Percentiles rank a stretch among this genome's conserved stretches.
These are phyloP conservation scores for Podotricha telesiphe DNA, from an alignment of 2,888 invertebrate genomes.

Conservation along the genomic window DNA sequence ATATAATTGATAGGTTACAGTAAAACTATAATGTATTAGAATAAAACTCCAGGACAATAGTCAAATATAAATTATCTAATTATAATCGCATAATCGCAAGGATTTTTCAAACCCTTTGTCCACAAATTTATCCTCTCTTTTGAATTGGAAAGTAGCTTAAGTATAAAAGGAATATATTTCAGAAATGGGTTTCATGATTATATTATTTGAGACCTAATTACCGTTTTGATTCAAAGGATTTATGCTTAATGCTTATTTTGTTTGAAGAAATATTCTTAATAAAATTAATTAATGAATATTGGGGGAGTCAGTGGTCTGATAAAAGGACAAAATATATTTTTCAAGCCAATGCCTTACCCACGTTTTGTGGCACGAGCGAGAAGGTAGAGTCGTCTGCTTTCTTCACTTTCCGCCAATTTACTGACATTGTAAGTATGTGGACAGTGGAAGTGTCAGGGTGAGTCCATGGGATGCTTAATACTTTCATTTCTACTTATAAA, in stretches of 20 bases:
- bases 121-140: neutral
- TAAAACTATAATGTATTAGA: too few relatives aligned
- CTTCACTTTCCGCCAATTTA: too few relatives aligned
- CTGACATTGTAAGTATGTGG: too few relatives aligned
- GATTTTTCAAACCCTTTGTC: slow-evolving; percentile 2
- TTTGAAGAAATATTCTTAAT: neutral
- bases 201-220: slow-evolving; percentile 37
- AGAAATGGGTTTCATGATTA: slow-evolving; percentile 26
- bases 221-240: slow-evolving; percentile 22
- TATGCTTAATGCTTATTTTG: neutral
- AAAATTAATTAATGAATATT: too few relatives aligned
- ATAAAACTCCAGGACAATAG: neutral
- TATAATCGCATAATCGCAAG: neutral
- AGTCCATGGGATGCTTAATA: too few relatives aligned
- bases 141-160: slow-evolving; percentile 21
- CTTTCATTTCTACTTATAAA: too few relatives aligned
- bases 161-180: slow-evolving; percentile 37
- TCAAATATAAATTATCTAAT: slow-evolving; percentile 2
- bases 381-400: too few relatives aligned
- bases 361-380: too few relatives aligned
- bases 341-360: too few relatives aligned
- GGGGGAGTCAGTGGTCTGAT: neutral
- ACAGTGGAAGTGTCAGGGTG: too few relatives aligned
- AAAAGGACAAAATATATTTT: neutral
- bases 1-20: too few relatives aligned